A percentile compares a stretch with the other conserved stretches of the same genome.
Conservation (phyloP, 2,888 invertebrate species). For the Pristionchus arcanus region DNA sequence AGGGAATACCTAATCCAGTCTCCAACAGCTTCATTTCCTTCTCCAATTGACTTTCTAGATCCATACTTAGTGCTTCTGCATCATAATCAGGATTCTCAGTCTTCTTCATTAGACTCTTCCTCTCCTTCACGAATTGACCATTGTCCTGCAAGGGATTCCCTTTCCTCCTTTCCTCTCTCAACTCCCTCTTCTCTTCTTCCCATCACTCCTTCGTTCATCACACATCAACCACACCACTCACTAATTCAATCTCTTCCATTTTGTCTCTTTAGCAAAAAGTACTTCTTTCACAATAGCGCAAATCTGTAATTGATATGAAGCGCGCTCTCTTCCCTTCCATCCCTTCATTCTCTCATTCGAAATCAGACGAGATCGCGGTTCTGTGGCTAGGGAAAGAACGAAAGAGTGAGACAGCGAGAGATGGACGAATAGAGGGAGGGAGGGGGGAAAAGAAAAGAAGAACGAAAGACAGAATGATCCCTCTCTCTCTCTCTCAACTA, state of each 20-base stretch:
- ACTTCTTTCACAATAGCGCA: neutral
- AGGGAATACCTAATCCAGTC: conserved; percentile 28
- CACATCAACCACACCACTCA: neutral
- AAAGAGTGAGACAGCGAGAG: neutral
- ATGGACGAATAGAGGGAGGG: neutral
- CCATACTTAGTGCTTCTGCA: conserved; percentile 43
- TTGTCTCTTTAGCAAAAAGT: neutral
- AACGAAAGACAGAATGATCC: neutral
- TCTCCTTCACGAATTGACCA: conserved; percentile 29
- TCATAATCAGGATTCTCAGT: conserved; percentile 55
- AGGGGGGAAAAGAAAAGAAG: too few species aligned
- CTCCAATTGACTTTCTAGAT: conserved; percentile 51
- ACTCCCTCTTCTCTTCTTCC: neutral
- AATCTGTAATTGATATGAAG: neutral
- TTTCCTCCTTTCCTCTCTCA: neutral
- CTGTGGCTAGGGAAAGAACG: neutral
- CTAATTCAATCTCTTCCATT: neutral
- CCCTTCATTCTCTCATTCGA: neutral
- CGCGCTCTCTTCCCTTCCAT: neutral
- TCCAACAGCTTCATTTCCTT: conserved; percentile 49
- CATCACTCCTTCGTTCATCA: neutral
- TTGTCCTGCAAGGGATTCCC: conserved; percentile 53
- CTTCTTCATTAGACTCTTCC: conserved; percentile 45
- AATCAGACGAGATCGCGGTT: conserved; percentile 18
- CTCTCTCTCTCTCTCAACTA: neutral